Evolutionary conservation across 2,888 invertebrate species (phyloP).

Genomic region (Venustoraphidia nigricollis): DNA sequence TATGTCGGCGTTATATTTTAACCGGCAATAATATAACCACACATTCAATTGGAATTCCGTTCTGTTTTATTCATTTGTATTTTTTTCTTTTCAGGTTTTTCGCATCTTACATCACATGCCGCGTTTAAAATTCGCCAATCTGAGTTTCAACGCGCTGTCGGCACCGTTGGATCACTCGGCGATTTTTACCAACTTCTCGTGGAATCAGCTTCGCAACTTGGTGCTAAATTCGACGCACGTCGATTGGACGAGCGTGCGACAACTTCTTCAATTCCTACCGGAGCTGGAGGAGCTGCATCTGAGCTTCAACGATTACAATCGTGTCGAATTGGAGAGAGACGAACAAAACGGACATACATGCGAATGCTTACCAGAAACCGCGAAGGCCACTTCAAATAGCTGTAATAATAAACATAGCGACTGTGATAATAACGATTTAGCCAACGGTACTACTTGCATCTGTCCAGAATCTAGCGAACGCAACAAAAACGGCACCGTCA

Average conservation of each 20-base stretch:
- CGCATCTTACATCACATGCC: constrained; percentile 79
- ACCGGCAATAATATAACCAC: no score
- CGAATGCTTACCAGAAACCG: constrained; percentile 7
- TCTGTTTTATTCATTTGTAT: background rate
- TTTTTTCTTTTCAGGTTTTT: constrained; percentile 45
- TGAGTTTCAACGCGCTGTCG: constrained; percentile 76
- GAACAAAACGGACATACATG: constrained; percentile 18
- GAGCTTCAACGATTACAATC: constrained; percentile 76
- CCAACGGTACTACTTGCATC: no score
- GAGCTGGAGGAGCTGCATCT: constrained; percentile 82
- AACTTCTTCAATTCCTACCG: constrained; percentile 58
- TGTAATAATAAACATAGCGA: constrained; percentile 16
- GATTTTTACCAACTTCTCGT: constrained; percentile 23
- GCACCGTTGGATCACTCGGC: constrained; percentile 39
- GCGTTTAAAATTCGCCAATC: constrained; percentile 74
- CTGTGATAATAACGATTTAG: background rate
- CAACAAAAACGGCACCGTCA: constrained; percentile 8
- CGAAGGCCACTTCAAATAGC: constrained; percentile 2
- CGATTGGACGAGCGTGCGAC: constrained; percentile 69
- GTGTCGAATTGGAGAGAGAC: constrained; percentile 47
- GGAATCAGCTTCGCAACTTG: constrained; percentile 54
- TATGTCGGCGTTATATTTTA: no score
- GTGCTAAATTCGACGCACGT: constrained; percentile 79
- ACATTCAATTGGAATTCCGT: no score
- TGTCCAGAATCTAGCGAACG: no score